These are phyloP conservation scores for Bombus sibiricus DNA, from an alignment of 1,140 invertebrate genomes.

Conservation along the genomic window DNA sequence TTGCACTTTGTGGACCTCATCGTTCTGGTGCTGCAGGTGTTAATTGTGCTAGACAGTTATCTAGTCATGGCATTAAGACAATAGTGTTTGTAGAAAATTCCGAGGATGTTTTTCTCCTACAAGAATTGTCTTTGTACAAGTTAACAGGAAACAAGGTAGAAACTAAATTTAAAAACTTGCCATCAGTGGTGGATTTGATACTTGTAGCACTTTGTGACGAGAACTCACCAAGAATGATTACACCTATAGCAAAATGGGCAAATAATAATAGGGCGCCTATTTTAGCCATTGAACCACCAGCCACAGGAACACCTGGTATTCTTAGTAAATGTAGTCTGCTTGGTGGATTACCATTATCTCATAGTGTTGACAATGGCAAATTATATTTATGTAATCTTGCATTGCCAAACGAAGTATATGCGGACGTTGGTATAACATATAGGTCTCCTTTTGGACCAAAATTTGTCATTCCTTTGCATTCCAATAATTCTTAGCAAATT, in stretches of 20 bases:
- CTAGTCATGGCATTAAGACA: slow-evolving; percentile 91
- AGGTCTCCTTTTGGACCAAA: slow-evolving; percentile 94
- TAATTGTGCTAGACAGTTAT: slow-evolving; percentile 90
- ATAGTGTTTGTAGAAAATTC: slow-evolving; percentile 86
- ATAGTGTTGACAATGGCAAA: slow-evolving; percentile 88
- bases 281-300: slow-evolving; percentile 91
- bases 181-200: slow-evolving; percentile 87
- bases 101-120: slow-evolving; percentile 78
- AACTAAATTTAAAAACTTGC: slow-evolving; percentile 84
- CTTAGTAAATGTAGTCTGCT: slow-evolving; percentile 89
- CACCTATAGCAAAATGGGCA: slow-evolving; percentile 86
- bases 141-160: slow-evolving; percentile 85
- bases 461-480: slow-evolving; percentile 93
- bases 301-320: slow-evolving; percentile 86
- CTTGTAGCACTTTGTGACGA: slow-evolving; percentile 86
- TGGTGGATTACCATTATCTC: slow-evolving; percentile 89
- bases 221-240: slow-evolving; percentile 76
- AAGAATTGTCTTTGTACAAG: slow-evolving; percentile 86
- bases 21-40: slow-evolving; percentile 88
- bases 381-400: slow-evolving; percentile 94
- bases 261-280: slow-evolving; percentile 89
- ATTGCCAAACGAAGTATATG: slow-evolving; percentile 90
- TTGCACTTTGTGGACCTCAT: slow-evolving; percentile 89
- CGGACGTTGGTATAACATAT: slow-evolving; percentile 90
- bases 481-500: slow-evolving; percentile 82